Base-by-base conservation (phyloP, 92 coral and sea anemone genomes). In the Zoanthus solanderi region DNA sequence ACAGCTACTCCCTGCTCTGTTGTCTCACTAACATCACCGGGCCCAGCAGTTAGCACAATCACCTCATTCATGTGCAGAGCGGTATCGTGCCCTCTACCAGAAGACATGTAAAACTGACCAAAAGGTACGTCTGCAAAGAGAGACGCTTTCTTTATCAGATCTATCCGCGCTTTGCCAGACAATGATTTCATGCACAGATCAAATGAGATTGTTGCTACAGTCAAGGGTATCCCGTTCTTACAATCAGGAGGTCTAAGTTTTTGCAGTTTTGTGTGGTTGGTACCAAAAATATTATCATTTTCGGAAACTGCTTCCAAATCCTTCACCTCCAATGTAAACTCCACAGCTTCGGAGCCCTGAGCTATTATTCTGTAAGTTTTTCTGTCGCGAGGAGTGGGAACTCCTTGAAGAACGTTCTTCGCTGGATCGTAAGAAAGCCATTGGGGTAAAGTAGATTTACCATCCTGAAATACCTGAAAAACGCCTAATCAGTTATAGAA, bases 51-150 rank as follows among this genome's bases (percentile, higher is more conserved):
- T 28, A 95, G 80, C 88, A 95, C 79, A 78, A 88, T 90, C 5
- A 95, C 92, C 53, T 97, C 98, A 82, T 91, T 94, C 34, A 97
- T 89, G 5, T 90, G 89, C 37, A 97, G 84, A 31, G 99, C 99
- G 6, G 99, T 95, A 69, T 89, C 94, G 76, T 97, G 94, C 0
- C 99, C 99, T 77, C 93, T 94, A 32, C 99, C 99, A 12, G 92
- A 92, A 16, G 93, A 61, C 94, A 94, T 90, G 53, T 92, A 96
- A 11, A 95, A 87, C 32, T 83, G 78, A 5, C 72, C 50, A 16
- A 94, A 88, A 46, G 89, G 90, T 17, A 89, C 83, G 15, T 91
- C 92, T 9, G 88, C 89, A 87, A 96, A 95, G 12, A 87, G 86
- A 0, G 98, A 92, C 53, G 94, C 94, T 18, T 91, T 87, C 65